Evolutionary conservation across 1,140 invertebrate genomes (phyloP).

Genomic region (Holotrichia oblita): DNA sequence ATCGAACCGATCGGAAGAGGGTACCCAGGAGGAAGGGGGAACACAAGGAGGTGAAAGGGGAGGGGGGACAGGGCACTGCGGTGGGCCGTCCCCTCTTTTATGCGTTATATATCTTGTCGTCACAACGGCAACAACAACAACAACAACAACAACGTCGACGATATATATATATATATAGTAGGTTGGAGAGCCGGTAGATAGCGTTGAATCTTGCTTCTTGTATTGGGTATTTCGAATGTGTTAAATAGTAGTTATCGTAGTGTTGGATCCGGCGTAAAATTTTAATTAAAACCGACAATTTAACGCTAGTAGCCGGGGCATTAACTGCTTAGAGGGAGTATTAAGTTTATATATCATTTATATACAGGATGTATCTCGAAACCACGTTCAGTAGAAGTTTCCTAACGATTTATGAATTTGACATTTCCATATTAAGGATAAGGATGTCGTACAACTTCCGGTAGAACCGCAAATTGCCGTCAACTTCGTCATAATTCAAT

Average conservation of each 20-base stretch:
- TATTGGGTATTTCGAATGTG: neutral
- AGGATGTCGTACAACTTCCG: no score
- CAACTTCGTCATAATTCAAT: no score
- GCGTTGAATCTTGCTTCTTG: neutral
- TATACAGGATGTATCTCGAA: no score
- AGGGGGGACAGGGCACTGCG: neutral
- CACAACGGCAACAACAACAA: neutral
- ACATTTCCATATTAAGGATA: no score
- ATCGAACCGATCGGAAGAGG: slow-evolving; percentile 23
- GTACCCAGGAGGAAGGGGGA: neutral
- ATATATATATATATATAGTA: neutral
- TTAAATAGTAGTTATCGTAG: neutral
- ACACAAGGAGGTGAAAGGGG: neutral
- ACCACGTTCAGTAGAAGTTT: no score
- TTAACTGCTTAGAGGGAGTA: no score
- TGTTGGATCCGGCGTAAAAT: slow-evolving; percentile 19
- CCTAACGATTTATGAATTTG: no score
- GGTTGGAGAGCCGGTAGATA: neutral
- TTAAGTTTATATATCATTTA: no score
- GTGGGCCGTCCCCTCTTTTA: neutral
- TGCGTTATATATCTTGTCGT: neutral
- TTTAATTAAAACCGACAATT: slow-evolving; percentile 13
- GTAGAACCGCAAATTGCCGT: no score
- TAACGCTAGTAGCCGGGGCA: no score
- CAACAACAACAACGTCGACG: no score